Conservation (phyloP, 2,797 vertebrate genomes). For the Coilia nasus region DNA sequence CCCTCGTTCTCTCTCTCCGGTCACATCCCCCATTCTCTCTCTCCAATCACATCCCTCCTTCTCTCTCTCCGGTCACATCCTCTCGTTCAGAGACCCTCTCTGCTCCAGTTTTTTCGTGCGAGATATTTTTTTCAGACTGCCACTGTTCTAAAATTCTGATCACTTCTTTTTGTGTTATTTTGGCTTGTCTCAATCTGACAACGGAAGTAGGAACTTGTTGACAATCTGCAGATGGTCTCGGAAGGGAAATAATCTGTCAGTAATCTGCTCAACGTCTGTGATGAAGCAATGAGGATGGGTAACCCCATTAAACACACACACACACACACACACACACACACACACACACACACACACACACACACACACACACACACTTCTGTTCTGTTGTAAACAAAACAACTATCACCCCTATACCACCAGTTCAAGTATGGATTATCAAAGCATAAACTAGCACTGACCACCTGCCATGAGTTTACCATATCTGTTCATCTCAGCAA, state of each 20-base stretch:
- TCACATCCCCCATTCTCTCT: conserved; percentile 29
- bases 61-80: conserved; percentile 26
- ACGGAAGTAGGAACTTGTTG: conserved; percentile 7
- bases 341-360: conserved; percentile 16
- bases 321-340: neutral
- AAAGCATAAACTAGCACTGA: neutral
- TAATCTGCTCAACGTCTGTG: conserved; percentile 20
- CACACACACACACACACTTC: neutral
- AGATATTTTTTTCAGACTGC: neutral
- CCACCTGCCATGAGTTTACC: neutral
- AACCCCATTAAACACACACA: neutral
- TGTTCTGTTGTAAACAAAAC: neutral
- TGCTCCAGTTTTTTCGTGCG: conserved; percentile 29
- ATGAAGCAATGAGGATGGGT: neutral
- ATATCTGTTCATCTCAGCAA: neutral
- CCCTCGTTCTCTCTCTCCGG: neutral
- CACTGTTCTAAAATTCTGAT: neutral
- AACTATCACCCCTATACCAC: neutral
- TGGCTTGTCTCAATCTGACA: neutral
- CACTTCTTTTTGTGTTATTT: neutral
- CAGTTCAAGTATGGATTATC: neutral
- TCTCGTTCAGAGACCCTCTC: conserved; percentile 42
- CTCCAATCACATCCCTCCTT: conserved; percentile 28
- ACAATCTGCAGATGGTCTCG: conserved; percentile 1
- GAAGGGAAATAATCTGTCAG: conserved; percentile 18